Base-by-base conservation (phyloP, 2,113 vertebrate species). In the Zonotrichia leucophrys region DNA sequence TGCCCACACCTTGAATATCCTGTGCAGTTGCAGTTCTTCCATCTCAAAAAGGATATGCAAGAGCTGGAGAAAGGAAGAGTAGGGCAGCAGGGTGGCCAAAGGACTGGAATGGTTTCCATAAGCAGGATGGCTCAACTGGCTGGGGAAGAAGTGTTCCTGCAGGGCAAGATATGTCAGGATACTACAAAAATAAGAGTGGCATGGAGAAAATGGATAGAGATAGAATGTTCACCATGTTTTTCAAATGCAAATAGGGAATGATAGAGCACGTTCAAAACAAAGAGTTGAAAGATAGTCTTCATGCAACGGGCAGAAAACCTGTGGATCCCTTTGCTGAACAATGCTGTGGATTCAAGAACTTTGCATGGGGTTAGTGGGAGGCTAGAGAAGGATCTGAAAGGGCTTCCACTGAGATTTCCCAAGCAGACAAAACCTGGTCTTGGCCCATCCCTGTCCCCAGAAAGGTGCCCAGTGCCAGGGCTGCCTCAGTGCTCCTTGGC, bases 331-430 rank as follows among this genome's bases (percentile, higher is more conserved):
- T 81, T 81, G 46, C 35, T 55, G 39, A 83, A 35, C 25, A 42
- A 35, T 0, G 1, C 31, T 49, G 22, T 33, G n/a, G 31, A 62
- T 67, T 82, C 31, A 62, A 9, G 9, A 70, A 1, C 24, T 60
- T 70, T 53, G 24, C 50, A 25, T 23, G 41, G 15, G 6, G 16
- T 44, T 56, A 77, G 5, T 39, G 25, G 35, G 30, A 70, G 23
- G 15, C 21, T 58, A 37, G 39, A 86, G 73, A 37, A 76, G 3
- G 28, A 59, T 41, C 55, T 59, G n/a, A 28, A 89, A 55, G 53
- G 58, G 24, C 6, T 76, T 76, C 22, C 67, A 44, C 7, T 5
- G 7, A 37, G 58, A 49, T 41, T 72, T 72, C 22, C 63, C 63
- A 28, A 59, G 31, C 12, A 44, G 47, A 59, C 7, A 83, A 79